These are phyloP conservation scores for Indicator indicator DNA, from an alignment of 2,113 vertebrate species.

Conservation along the genomic window DNA sequence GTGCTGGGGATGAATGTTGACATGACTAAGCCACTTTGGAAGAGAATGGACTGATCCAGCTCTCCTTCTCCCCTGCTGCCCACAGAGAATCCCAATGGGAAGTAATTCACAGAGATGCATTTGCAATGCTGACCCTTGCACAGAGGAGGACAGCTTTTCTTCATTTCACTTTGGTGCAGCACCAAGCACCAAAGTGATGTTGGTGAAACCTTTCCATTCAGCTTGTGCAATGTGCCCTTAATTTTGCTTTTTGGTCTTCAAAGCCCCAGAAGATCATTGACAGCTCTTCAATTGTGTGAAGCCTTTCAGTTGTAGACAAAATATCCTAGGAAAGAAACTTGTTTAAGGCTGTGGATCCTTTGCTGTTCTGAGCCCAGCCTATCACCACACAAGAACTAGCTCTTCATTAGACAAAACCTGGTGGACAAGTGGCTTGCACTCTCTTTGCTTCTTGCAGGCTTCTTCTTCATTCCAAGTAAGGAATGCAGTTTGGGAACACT, in stretches of 20 bases:
- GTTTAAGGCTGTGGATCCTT: background rate
- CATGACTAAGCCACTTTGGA: background rate
- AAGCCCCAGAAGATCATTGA: background rate
- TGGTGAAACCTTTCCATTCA: background rate
- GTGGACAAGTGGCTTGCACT: background rate
- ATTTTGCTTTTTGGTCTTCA: background rate
- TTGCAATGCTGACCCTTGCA: background rate
- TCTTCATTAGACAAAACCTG: background rate
- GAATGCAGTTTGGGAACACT: background rate
- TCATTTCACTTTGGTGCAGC: background rate
- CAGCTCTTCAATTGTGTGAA: background rate
- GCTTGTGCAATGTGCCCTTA: background rate
- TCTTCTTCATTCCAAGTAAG: background rate
- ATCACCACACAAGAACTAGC: background rate
- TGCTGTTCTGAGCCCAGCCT: background rate
- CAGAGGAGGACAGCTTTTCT: background rate
- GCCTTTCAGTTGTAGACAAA: background rate
- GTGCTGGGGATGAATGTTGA: background rate
- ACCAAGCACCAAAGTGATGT: rapidly evolving
- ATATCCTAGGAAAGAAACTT: background rate
- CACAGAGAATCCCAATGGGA: background rate
- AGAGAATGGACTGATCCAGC: background rate
- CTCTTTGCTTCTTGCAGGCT: background rate
- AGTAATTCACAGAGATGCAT: background rate
- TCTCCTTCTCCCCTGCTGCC: background rate